phyloP scores from a whole-genome alignment of 2,888 invertebrate species.

The Proisotoma minuta region DNA sequence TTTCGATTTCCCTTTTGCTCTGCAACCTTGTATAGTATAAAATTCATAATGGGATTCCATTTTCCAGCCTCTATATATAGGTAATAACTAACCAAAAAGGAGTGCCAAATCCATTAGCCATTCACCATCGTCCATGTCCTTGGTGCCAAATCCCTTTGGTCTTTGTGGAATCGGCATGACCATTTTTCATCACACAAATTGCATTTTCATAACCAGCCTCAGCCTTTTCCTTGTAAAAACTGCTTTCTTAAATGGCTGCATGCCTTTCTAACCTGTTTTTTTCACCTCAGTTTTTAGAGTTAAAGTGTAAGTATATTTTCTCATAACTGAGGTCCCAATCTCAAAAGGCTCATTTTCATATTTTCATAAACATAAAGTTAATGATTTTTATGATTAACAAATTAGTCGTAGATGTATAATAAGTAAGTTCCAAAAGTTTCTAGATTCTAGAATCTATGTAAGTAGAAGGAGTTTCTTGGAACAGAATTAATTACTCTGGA shows the following conservation, averaged over 20 bases:
- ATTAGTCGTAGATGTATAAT: too few species aligned
- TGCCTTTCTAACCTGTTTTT: background rate
- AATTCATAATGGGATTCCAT: background rate
- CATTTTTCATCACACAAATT: background rate
- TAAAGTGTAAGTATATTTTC: too few species aligned
- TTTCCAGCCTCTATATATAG: background rate
- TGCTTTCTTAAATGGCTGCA: too few species aligned
- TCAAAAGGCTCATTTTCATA: too few species aligned
- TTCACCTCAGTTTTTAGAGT: background rate
- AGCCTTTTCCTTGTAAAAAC: background rate
- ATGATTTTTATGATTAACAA: too few species aligned
- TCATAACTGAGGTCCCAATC: too few species aligned
- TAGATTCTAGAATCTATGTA: too few species aligned
- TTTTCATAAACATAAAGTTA: too few species aligned
- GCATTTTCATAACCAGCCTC: background rate
- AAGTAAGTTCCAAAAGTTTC: too few species aligned
- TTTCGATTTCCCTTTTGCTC: background rate
- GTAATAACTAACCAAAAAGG: background rate
- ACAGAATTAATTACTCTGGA: too few species aligned
- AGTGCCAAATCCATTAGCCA: conserved; percentile 1
- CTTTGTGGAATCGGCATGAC: background rate
- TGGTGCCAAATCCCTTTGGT: background rate
- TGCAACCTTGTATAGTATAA: background rate
- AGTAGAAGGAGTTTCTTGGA: too few species aligned
- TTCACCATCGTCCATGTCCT: background rate